Base-by-base conservation (phyloP, 1,140 invertebrate genomes). In the Meloidogyne floridensis region DNA sequence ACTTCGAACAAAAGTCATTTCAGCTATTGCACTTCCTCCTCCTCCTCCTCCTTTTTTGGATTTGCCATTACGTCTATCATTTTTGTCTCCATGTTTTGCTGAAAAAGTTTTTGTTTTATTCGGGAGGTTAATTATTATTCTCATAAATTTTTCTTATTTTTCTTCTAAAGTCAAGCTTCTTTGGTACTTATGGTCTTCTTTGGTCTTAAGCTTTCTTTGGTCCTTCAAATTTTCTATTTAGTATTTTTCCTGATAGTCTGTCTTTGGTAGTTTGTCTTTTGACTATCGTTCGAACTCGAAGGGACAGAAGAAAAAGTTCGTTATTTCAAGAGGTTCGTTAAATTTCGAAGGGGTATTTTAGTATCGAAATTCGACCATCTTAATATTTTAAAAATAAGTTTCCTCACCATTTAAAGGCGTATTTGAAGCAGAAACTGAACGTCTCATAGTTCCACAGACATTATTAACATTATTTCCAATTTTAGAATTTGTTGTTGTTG, bases 1-100 rank as follows among this genome's bases (percentile, higher is more conserved):
- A 47, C 69, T 82, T 83, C 81, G 11, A 54, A 73, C 20, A 71
- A 72, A 79, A 47, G 65, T 42, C 47, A 82, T 70, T 59, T 72
- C 81, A 47, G 72, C 47, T 51, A 69, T 65, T 10, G 69, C 56
- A 9, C 72, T 83, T n/a, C 59, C 59, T 42, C 59, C 80, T n/a
- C 20, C 20, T n/a, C 59, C 59, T n/a, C 59, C 80, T n/a, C 20
- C 20, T 53, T 81, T 75, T 76, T 83, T 54, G 7, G 51, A 53
- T 47, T 54, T 71, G 69, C 72, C 77, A 7, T 72, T 74, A 13
- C 20, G 80, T 69, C 32, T 74, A 42, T 59, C 72, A 54, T 74
- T 59, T 20, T 32, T 71, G 18, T n/a, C 72, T 79, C 53, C 59
- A 11, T 65, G 70, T 59, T 77, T 54, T 20, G 7, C 75, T 32